Base-by-base conservation (phyloP, 2,797 vertebrate genomes). In the Tapera naevia region DNA sequence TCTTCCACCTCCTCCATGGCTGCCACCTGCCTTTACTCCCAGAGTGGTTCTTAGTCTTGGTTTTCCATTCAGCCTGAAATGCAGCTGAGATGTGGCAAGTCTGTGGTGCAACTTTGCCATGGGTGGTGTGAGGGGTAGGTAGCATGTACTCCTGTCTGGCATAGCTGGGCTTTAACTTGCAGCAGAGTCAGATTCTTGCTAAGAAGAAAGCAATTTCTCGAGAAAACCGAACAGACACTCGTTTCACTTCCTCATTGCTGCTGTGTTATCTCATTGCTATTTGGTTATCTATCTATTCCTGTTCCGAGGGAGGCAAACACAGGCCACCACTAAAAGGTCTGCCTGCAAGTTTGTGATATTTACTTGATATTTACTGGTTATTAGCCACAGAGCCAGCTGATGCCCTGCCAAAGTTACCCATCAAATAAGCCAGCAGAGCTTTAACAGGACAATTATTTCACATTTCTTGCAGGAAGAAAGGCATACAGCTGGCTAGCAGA, bases 21-120 rank as follows among this genome's bases (percentile, higher is more conserved):
- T 61, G 16, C 60, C 74, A 33, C 33, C 64, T 70, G 27, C 41
- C 6, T 39, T 87, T 9, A 3, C 12, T 91, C 24, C 37, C n/a
- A 33, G 28, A 70, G 53, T 23, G 43, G 32, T 76, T 88, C 60
- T 76, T 64, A 46, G 24, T 45, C 73, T 27, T 4, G 2, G 37
- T 39, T 71, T 84, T 73, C 79, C 74, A 33, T 69, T 79, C 53
- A 67, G 60, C 37, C 33, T 46, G 51, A 80, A 39, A 28, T n/a
- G 50, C 39, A 50, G 37, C 57, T 32, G 27, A 76, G 45, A 67
- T 78, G 23, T 50, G 28, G 80, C 21, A 35, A 28, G 10, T 19
- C 28, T 4, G 0, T 21, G 37, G 27, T 41, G 51, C 2, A 1
- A 17, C 69, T 30, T 23, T 46, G n/a, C n/a, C 5, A 2, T 13